Conservation (phyloP, 2,888 invertebrate genomes). For the Exephanes ischioxanthus region DNA sequence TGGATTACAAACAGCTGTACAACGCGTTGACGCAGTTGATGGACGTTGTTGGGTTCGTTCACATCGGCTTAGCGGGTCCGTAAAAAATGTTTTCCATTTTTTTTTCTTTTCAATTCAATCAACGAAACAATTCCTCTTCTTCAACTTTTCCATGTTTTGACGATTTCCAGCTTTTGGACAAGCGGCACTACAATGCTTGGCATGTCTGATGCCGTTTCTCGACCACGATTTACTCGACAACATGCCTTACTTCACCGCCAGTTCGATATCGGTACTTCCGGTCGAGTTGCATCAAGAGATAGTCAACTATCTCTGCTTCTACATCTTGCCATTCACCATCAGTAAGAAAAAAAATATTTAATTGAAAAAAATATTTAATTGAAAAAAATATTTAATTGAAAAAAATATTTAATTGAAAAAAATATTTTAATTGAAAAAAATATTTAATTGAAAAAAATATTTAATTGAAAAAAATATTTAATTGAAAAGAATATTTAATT, state of each 20-base stretch:
- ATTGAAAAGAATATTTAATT: slow-evolving; percentile 2
- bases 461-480: slow-evolving; percentile 1
- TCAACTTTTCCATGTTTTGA: neutral
- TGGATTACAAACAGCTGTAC: slow-evolving; percentile 98
- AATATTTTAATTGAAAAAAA: neutral
- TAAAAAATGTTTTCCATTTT: neutral
- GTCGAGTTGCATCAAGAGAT: slow-evolving; percentile 96
- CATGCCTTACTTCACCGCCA: slow-evolving; percentile 97
- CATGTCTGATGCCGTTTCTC: slow-evolving; percentile 97
- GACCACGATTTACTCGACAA: slow-evolving; percentile 98
- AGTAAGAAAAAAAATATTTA: slow-evolving; percentile 85
- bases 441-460: neutral
- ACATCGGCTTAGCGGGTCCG: slow-evolving; percentile 93
- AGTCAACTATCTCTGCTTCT: slow-evolving; percentile 97
- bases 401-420: slow-evolving; percentile 6
- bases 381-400: neutral
- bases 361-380: neutral
- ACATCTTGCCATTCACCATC: slow-evolving; percentile 98
- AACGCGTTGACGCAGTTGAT: slow-evolving; percentile 95
- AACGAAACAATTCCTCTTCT: no score
- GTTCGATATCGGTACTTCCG: slow-evolving; percentile 97
- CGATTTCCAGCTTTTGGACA: slow-evolving; percentile 93
- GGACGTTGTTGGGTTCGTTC: slow-evolving; percentile 97
- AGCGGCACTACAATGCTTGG: slow-evolving; percentile 96
- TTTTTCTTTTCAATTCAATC: neutral